Evolutionary conservation across 2,113 vertebrate species (phyloP).

Genomic region (Bubalus kerabau): DNA sequence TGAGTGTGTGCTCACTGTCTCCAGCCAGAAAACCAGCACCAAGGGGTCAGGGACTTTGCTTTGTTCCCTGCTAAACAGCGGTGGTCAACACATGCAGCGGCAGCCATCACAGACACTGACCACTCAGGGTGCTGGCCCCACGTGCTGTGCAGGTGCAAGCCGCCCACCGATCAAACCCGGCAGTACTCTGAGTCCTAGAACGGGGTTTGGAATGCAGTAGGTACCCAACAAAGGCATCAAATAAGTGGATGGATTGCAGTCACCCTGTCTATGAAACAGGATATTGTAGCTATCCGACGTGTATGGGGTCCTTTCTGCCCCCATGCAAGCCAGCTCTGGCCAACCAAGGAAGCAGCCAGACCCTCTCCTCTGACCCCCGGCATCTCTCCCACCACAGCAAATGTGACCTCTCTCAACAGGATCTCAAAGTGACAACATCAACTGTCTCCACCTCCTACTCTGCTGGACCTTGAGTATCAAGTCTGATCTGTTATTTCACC

Average conservation of each 20-base stretch:
- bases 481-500: not conserved
- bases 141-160: rapidly evolving
- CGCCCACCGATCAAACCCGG: not conserved
- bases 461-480: not conserved
- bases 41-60: not conserved
- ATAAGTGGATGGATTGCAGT: not conserved
- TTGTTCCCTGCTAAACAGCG: not conserved
- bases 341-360: not conserved
- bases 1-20: not conserved
- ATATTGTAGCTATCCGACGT: not conserved
- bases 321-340: not conserved
- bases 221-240: not conserved
- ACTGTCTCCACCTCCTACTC: not conserved
- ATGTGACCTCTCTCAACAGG: not conserved
- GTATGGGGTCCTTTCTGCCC: not conserved
- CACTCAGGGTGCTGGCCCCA: not conserved
- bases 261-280: not conserved
- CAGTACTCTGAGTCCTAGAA: not conserved
- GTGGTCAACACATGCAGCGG: not conserved
- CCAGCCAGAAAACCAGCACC: not conserved
- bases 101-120: not conserved
- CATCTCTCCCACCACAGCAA: not conserved
- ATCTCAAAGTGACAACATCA: not conserved
- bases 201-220: not conserved
- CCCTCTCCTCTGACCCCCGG: not conserved